Base-by-base conservation (phyloP, 2,113 vertebrate genomes). In the Vicugna pacos region DNA sequence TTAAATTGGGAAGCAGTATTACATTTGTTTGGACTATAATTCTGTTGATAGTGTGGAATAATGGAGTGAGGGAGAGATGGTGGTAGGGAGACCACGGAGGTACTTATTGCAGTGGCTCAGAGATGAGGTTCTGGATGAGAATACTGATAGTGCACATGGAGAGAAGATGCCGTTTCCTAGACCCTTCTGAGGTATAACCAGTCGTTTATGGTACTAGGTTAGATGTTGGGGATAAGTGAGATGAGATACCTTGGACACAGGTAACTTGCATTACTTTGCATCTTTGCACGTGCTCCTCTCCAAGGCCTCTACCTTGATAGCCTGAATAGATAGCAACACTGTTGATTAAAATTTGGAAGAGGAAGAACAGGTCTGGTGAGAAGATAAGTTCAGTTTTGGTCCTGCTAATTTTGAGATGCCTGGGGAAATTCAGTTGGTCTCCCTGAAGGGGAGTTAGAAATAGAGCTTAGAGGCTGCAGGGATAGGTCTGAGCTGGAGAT, bases 321-420 rank as follows among this genome's bases (percentile, higher is more conserved):
- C 22, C 70, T 56, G 38, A 87, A n/a, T 81, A 42, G 20, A 62
- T 11, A 91, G 65, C 76, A 89, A 75, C 64, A 64, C 26, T 70
- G 24, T 48, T 76, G 56, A 70, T 89, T 93, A 94, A 93, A 94
- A 79, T 69, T 67, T 60, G 67, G 32, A 93, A 69, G 42, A 54
- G 32, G 81, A 93, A 84, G 82, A 95, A 76, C 42, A 91, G 94
- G 58, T 96, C 88, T 85, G 60, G 38, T 82, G 28, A 77, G 84
- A 95, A 88, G 58, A 60, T 56, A 83, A 89, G 56, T 93, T 73
- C 46, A 84, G 28, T 81, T 93, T 89, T 84, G 65, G 65, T 77
- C 26, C 8, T 94, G 72, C 19, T 89, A 85, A 91, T 93, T 91
- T 88, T 64, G 82, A 94, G 77, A 89, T 69, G 28, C 50, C n/a